Percentiles rank a stretch among this genome's conserved stretches.
These are phyloP conservation scores for Prionailurus viverrinus DNA, from an alignment of 2,113 vertebrate species.

Conservation along the genomic window DNA sequence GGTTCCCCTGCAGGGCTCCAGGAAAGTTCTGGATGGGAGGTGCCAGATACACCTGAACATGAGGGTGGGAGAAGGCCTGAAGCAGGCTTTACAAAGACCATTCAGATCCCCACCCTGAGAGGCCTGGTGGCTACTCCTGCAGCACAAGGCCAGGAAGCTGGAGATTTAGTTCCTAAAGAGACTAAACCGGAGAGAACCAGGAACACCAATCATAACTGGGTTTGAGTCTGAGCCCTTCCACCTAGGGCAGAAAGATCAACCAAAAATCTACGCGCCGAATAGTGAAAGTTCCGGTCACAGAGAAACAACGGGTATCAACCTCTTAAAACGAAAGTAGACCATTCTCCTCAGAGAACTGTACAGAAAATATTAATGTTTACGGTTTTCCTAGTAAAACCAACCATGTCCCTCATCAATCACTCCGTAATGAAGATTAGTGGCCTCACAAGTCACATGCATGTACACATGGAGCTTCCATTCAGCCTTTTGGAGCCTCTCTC, in stretches of 20 bases:
- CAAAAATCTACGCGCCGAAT: background rate
- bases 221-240: background rate
- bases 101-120: too few relatives aligned
- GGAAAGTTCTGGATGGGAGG: background rate
- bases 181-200: background rate
- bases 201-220: background rate
- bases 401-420: background rate
- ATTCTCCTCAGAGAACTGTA: background rate
- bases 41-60: background rate
- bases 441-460: background rate
- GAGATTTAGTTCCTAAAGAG: background rate
- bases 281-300: background rate
- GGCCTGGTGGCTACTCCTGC: background rate
- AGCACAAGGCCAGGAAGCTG: background rate
- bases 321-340: background rate
- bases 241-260: background rate
- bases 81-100: background rate
- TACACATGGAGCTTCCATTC: background rate
- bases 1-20: background rate
- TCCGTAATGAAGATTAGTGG: background rate
- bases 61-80: fast-evolving
- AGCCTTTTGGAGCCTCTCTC: background rate
- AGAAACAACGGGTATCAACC: background rate
- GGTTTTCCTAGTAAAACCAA: background rate
- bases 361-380: background rate